These are phyloP conservation scores for Mimas tiliae DNA, from an alignment of 2,888 invertebrate species.

Conservation along the genomic window DNA sequence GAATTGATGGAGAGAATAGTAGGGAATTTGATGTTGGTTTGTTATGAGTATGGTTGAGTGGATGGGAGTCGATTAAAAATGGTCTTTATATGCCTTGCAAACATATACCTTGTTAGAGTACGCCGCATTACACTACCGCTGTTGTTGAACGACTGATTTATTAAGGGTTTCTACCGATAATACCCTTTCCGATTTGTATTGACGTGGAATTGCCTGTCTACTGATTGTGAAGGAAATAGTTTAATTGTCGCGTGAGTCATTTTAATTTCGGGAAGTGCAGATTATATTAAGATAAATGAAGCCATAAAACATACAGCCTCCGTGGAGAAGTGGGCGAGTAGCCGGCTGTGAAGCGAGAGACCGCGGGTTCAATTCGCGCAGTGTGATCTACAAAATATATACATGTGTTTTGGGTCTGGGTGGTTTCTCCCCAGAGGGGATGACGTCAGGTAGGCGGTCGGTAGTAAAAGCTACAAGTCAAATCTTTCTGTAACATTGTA, in stretches of 20 bases:
- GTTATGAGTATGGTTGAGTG: conserved; percentile 51
- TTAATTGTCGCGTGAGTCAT: background rate
- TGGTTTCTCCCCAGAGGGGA: too few species aligned
- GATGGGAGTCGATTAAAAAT: conserved; percentile 67
- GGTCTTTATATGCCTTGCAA: conserved; percentile 58
- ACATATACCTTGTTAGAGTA: conserved; percentile 55
- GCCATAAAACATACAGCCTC: too few species aligned
- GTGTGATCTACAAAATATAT: too few species aligned
- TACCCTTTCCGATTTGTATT: conserved; percentile 25
- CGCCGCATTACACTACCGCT: conserved; percentile 49
- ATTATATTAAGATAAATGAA: too few species aligned
- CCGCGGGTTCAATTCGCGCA: too few species aligned
- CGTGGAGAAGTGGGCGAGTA: too few species aligned
- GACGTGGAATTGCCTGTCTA: conserved; percentile 8
- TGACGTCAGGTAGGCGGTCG: too few species aligned
- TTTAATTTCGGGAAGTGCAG: background rate
- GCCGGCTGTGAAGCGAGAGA: too few species aligned
- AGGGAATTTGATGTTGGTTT: conserved; percentile 52
- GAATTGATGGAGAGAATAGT: conserved; percentile 38
- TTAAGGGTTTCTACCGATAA: conserved; percentile 31
- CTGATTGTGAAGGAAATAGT: conserved; percentile 4
- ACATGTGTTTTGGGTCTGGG: too few species aligned
- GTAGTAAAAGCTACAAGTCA: too few species aligned
- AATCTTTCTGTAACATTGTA: too few species aligned
- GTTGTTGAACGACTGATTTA: conserved; percentile 51